Evolutionary conservation across 2,797 vertebrate genomes (phyloP).

Genomic region (Betta splendens): DNA sequence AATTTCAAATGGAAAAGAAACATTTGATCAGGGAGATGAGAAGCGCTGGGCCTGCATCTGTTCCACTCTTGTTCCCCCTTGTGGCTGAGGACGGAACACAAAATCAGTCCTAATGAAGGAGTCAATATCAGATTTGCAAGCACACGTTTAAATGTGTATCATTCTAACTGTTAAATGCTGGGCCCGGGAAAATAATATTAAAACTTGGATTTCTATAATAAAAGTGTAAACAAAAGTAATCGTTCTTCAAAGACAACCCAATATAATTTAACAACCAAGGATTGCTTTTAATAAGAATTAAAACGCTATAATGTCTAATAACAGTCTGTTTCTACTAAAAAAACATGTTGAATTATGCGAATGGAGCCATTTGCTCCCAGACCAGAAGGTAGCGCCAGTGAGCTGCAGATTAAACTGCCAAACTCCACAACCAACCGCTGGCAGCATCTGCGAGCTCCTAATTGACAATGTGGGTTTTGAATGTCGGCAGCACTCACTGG

Average conservation of each 20-base stretch:
- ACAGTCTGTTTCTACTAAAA: background rate
- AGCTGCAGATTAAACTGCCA: conserved; percentile 52
- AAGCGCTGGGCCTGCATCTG: conserved; percentile 44
- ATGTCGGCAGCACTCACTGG: conserved; percentile 56
- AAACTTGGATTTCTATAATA: background rate
- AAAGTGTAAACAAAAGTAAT: background rate
- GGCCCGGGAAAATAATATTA: background rate
- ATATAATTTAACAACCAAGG: background rate
- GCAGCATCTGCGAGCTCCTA: conserved; percentile 44
- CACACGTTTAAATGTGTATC: conserved; percentile 2
- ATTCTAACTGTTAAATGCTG: conserved; percentile 22
- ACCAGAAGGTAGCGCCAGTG: conserved; percentile 67
- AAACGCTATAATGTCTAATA: background rate
- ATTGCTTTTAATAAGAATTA: background rate
- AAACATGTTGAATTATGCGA: background rate
- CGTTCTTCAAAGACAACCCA: background rate
- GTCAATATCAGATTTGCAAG: conserved; percentile 26
- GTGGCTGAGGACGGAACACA: conserved; percentile 58
- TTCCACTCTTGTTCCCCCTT: conserved; percentile 64
- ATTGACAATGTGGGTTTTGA: conserved; percentile 69
- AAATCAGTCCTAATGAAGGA: conserved; percentile 42
- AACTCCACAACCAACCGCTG: conserved; percentile 30
- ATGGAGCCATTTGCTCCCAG: background rate
- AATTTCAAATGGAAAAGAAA: conserved; percentile 68
- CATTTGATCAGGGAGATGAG: conserved; percentile 73